Evolutionary conservation across 2,888 invertebrate genomes (phyloP).

Genomic region (Lasioglossum morio): DNA sequence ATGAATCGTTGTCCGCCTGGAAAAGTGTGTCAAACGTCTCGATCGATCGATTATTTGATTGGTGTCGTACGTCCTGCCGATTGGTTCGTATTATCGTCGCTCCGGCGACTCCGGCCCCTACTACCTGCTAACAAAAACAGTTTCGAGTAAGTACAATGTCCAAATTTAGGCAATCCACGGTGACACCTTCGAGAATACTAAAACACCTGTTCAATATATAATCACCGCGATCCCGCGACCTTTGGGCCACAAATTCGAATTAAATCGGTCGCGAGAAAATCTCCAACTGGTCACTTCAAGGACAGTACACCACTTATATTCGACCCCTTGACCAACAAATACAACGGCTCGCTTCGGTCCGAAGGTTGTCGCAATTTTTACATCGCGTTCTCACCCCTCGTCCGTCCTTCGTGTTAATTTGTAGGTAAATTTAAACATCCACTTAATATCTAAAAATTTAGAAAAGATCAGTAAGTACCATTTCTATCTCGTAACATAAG

Average conservation of each 20-base stretch:
- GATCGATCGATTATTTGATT: slow-evolving; percentile 53
- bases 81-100: slow-evolving; percentile 44
- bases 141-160: neutral
- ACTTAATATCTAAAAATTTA: too few species aligned
- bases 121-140: neutral
- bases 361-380: too few species aligned
- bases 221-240: neutral
- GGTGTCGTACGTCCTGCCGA: slow-evolving; percentile 39
- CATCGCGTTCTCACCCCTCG: too few species aligned
- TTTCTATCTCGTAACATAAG: too few species aligned
- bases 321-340: neutral
- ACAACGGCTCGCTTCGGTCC: neutral
- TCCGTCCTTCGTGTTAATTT: too few species aligned
- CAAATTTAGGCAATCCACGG: neutral
- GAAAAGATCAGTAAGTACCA: too few species aligned
- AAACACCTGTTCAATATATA: neutral
- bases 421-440: too few species aligned
- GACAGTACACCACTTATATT: neutral
- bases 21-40: slow-evolving; percentile 58
- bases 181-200: neutral
- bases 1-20: slow-evolving; percentile 44
- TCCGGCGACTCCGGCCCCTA: slow-evolving; percentile 13
- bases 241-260: neutral
- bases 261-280: neutral
- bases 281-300: neutral